These are phyloP conservation scores for Amblyornis subalaris DNA, from an alignment of 2,113 vertebrate species.

Conservation along the genomic window DNA sequence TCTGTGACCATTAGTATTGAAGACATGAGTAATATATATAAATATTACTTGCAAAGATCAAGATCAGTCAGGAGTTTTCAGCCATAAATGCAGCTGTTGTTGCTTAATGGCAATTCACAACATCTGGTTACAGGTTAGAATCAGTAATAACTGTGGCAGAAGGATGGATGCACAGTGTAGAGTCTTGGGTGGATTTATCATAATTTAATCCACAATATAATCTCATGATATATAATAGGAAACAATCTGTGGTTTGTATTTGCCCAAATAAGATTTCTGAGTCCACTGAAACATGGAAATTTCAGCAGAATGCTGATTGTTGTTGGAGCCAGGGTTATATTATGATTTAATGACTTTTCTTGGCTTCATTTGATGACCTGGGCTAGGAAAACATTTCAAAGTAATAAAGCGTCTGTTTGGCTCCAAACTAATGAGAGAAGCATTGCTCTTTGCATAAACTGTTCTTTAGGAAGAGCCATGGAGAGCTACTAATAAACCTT, in stretches of 20 bases:
- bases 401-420: conserved; percentile 72
- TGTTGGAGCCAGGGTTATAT: conserved; percentile 39
- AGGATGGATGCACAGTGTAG: not conserved
- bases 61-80: not conserved
- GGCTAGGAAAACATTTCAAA: conserved; percentile 70
- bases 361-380: conserved; percentile 65
- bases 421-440: conserved; percentile 61
- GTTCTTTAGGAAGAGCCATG: conserved; percentile 70
- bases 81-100: not conserved
- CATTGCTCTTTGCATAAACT: conserved; percentile 71
- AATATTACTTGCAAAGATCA: not conserved
- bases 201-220: not conserved
- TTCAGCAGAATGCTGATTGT: conserved; percentile 24
- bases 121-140: not conserved
- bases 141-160: not conserved
- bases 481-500: conserved; percentile 61
- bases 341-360: conserved; percentile 69
- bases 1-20: not conserved
- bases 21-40: not conserved
- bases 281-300: conserved; percentile 17
- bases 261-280: not conserved
- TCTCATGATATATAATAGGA: not conserved
- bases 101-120: not conserved
- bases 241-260: not conserved
- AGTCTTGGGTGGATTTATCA: not conserved